Base-by-base conservation (phyloP, 1,140 invertebrate species). In the Cyclina sinensis region DNA sequence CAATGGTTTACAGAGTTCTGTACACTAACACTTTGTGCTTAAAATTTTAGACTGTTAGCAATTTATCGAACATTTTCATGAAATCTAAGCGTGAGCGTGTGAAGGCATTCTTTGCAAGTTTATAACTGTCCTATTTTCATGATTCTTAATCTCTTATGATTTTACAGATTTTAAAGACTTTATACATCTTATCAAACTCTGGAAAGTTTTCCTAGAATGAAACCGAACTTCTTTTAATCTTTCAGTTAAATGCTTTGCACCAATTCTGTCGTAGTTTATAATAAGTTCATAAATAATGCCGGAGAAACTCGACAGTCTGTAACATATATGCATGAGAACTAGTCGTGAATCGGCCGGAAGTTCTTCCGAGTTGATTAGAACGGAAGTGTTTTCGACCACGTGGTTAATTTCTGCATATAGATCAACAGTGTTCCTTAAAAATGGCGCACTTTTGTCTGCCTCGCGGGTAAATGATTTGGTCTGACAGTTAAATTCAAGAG, bases 391-490 rank as follows among this genome's bases (percentile, higher is more conserved):
- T 35, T 91, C 90, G 27, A 89, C 76, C 46, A 91, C 79, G 59
- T 90, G 68, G 43, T 87, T 82, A 21, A 90, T 76, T 79, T 91
- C 90, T 27, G 79, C n/a, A 68, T 91, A 90, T 24, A 91, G 24
- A 2, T 85, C 74, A n/a, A 90, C 21, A 18, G 79, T 86, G 24
- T 70, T 89, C 16, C 32, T 59, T 18, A 91, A 32, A 2, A 90
- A 59, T 30, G 76, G 12, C 9, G 46, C 24, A 37, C 32, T 80
- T n/a, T 79, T 83, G 16, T 80, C 79, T 39, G 39, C 46, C 59
- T 59, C 39, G 27, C 27, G 32, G 70, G 4, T 59, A 48, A 68
- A 82, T 57, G 62, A 37, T 86, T 24, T 82, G n/a, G 27, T 82
- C 62, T 18, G 21, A 73, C 16, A 82, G 35, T 82, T 80, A 24